phyloP scores from a whole-genome alignment of 2,888 invertebrate species.

The Trachelus stipa region DNA sequence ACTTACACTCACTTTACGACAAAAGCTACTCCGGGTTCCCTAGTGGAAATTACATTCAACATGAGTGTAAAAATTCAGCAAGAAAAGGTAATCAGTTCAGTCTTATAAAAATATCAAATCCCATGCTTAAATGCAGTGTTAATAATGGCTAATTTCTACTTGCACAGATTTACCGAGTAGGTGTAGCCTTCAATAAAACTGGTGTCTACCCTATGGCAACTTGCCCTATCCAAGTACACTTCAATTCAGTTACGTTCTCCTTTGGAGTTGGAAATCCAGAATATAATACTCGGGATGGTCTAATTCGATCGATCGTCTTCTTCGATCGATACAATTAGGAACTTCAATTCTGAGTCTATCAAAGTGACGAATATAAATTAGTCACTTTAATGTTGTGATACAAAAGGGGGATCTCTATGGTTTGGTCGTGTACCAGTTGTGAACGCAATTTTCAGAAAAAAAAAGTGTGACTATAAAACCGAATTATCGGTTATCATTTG shows the following conservation, averaged over 20 bases:
- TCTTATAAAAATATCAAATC: constrained; percentile 4
- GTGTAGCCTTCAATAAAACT: constrained; percentile 83
- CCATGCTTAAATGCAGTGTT: neutral
- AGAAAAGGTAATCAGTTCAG: constrained; percentile 71
- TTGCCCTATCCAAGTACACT: constrained; percentile 75
- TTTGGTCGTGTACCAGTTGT: neutral
- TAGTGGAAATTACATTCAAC: constrained; percentile 85
- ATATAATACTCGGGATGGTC: constrained; percentile 80
- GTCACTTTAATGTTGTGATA: constrained; percentile 1
- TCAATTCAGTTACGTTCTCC: constrained; percentile 80
- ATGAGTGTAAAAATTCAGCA: constrained; percentile 82
- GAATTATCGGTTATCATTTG: neutral
- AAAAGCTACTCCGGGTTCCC: constrained; percentile 78
- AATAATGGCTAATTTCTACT: constrained; percentile 21
- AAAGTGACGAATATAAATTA: neutral
- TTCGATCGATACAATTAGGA: constrained; percentile 62
- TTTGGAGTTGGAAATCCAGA: constrained; percentile 80
- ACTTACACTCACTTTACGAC: constrained; percentile 87
- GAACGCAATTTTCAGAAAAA: neutral
- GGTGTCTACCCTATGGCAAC: constrained; percentile 86
- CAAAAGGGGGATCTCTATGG: neutral
- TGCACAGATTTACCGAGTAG: constrained; percentile 80
- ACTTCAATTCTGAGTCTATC: neutral
- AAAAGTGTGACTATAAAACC: neutral
- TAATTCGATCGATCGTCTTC: constrained; percentile 84